These are phyloP conservation scores for Argyresthia albistria DNA, from an alignment of 2,888 invertebrate species.

Conservation along the genomic window DNA sequence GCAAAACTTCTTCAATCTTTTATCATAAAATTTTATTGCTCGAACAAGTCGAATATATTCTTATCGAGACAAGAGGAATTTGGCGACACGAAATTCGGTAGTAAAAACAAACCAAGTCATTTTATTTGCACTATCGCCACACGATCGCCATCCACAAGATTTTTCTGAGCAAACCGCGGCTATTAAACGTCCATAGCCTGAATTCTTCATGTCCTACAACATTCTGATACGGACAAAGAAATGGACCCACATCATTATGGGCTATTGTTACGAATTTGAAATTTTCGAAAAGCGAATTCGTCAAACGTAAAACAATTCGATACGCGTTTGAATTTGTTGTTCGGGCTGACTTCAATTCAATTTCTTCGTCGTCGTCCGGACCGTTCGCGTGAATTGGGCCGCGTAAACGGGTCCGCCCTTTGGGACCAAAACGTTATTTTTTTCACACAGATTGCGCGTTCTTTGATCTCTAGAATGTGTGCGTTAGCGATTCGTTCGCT, in stretches of 20 bases:
- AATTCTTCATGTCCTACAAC: constrained; percentile 44
- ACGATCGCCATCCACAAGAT: constrained; percentile 48
- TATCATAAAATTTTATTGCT: constrained; percentile 2
- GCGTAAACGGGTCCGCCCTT: constrained; percentile 71
- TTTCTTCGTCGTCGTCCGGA: constrained; percentile 58
- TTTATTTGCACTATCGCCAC: constrained; percentile 55
- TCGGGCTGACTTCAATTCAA: constrained; percentile 64
- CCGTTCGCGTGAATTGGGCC: constrained; percentile 70
- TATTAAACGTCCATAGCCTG: constrained; percentile 38
- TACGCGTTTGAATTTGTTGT: constrained; percentile 71
- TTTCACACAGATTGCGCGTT: constrained; percentile 70
- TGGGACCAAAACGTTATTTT: constrained; percentile 69
- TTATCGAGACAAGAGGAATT: constrained; percentile 27
- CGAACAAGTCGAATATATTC: not conserved
- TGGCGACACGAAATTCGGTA: constrained; percentile 26
- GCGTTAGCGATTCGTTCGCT: constrained; percentile 67
- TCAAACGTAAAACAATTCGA: constrained; percentile 73
- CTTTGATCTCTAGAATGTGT: constrained; percentile 69
- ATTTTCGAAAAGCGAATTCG: constrained; percentile 67
- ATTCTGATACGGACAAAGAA: constrained; percentile 58
- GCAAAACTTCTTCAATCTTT: not conserved
- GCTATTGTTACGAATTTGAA: constrained; percentile 65
- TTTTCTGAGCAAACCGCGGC: constrained; percentile 38
- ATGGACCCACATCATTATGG: constrained; percentile 63
- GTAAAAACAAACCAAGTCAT: constrained; percentile 40